Percentiles rank a stretch among this genome's conserved stretches.
Evolutionary conservation across 2,888 invertebrate genomes (phyloP).

Genomic region (Ichneumoninae sp.): DNA sequence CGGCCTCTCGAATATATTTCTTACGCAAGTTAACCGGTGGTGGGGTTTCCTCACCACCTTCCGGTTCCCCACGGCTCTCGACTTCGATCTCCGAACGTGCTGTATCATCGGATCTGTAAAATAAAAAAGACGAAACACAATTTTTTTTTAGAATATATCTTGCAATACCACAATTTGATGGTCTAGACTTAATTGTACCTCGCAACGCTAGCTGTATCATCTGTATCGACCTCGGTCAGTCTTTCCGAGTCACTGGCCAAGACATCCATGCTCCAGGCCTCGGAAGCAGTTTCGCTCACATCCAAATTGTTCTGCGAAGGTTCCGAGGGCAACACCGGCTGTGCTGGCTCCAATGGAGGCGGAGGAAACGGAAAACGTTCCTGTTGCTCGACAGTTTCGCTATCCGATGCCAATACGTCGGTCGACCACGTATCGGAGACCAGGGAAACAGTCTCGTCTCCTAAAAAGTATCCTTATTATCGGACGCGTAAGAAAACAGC

Average conservation of each 20-base stretch:
- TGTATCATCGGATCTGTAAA: constrained; percentile 90
- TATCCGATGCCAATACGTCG: constrained; percentile 98
- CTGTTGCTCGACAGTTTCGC: constrained; percentile 94
- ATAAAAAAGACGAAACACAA: background rate
- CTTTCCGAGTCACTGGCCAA: constrained; percentile 96
- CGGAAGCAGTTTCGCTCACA: constrained; percentile 96
- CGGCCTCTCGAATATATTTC: constrained; percentile 10
- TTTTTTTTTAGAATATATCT: background rate
- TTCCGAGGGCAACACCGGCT: constrained; percentile 82
- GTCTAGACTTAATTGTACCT: constrained; percentile 78
- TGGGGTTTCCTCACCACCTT: constrained; percentile 84
- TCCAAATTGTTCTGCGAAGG: constrained; percentile 87
- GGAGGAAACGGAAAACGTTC: constrained; percentile 85
- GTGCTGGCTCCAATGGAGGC: constrained; percentile 81
- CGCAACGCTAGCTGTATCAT: constrained; percentile 88
- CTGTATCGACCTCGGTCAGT: constrained; percentile 93
- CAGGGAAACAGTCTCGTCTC: constrained; percentile 98
- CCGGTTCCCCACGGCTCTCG: constrained; percentile 84
- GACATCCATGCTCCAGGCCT: constrained; percentile 99
- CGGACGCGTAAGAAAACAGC: constrained; percentile 37
- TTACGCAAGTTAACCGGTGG: constrained; percentile 79
- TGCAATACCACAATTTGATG: constrained; percentile 10
- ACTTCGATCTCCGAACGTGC: constrained; percentile 86
- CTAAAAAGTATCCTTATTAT: constrained; percentile 79
- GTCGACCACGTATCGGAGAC: constrained; percentile 99